Evolutionary conservation across 2,888 invertebrate species (phyloP), one percentile per base, ranked within the genome.

Genomic region (Lasioglossum oenotherae): DNA sequence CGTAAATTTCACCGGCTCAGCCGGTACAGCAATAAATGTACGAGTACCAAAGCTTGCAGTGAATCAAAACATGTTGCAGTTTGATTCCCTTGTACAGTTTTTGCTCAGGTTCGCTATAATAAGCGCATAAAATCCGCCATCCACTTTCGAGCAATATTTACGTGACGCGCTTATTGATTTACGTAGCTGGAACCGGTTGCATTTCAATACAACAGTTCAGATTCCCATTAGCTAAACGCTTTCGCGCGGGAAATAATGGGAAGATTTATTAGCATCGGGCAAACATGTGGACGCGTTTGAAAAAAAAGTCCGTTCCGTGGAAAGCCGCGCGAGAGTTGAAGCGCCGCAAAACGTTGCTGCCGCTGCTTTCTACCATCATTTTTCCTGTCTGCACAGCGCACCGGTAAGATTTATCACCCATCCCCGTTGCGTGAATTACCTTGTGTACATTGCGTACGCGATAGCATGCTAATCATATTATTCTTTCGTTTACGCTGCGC

Each of bases 391-490:
- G 72, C 72, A 16, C 72, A 5, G 49, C 12, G 27, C 44, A 44
- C 44, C 44, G 69, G 67, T 57, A 69, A 69, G 69, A 82, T 69
- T 74, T 80, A 74, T 74, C 27, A 44, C 57, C 19, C 53, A 38
- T 82, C 44, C n/a, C 57, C 27, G 35, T 16, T 44, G 10, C 73
- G 57, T 60, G 78, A 81, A 41, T 53, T 44, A 77, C 44, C 44
- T 49, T 64, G 41, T 38, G 16, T 41, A 72, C 78, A 72, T 41
- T 75, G 49, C 53, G n/a, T 57, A 53, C 53, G 27, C 27, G 71
- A 77, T 77, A 69, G 69, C 57, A 46, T 35, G 53, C 19, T 71
- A 69, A 80, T 80, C 76, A 69, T 76, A 46, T 49, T 46, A 14
- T 23, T 46, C 27, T 27, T 16, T 16, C 23, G 10, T 46, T 31